A percentile compares a stretch with the other conserved stretches of the same genome.
Evolutionary conservation across 2,797 vertebrate species (phyloP).

Genomic region (Mormyrops boulengeri): DNA sequence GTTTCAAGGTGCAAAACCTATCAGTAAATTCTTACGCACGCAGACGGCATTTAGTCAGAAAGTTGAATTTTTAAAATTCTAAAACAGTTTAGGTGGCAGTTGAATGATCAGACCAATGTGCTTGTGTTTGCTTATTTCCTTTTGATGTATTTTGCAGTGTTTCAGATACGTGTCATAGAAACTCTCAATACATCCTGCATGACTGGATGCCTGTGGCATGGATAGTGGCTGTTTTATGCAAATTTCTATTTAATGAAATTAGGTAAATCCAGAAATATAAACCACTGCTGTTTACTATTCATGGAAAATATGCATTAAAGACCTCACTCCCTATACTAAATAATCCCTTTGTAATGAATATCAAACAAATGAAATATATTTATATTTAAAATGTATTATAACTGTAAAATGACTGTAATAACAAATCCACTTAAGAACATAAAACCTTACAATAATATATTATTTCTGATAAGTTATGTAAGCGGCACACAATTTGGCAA

Average conservation of each 20-base stretch:
- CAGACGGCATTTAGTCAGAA: neutral
- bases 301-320: neutral
- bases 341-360: neutral
- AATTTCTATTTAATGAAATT: neutral
- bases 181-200: neutral
- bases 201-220: too few relatives aligned
- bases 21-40: neutral
- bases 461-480: neutral
- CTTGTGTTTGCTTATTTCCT: neutral
- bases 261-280: neutral
- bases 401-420: neutral
- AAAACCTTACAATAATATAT: neutral
- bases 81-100: neutral
- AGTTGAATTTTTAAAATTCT: neutral
- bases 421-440: neutral
- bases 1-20: neutral
- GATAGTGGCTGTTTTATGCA: neutral
- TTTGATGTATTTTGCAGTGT: neutral
- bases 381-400: neutral
- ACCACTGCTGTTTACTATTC: neutral
- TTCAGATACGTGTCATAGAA: neutral
- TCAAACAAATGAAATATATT: neutral
- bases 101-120: neutral
- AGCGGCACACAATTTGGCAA: neutral
- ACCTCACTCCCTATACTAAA: neutral